Conservation (phyloP, 1,140 invertebrate species). For the Trichonephila clavata region DNA sequence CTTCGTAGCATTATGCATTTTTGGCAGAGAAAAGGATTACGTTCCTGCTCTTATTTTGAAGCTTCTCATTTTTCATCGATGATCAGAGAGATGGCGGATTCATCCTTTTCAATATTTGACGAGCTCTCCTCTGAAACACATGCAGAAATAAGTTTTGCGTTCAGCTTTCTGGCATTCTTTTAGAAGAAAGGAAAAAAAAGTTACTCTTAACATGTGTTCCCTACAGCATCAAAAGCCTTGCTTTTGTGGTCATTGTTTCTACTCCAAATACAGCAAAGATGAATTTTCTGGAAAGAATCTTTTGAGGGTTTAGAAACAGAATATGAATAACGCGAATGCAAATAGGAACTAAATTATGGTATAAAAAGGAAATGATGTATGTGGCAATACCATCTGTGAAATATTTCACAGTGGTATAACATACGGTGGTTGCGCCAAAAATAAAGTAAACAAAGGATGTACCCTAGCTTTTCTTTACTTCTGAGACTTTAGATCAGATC, state of each 20-base stretch:
- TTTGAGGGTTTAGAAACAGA: not conserved
- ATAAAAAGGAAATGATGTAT: too few species aligned
- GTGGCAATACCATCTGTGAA: too few species aligned
- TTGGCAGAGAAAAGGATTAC: conserved; percentile 42
- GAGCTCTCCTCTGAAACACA: conserved; percentile 37
- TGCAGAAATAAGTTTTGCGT: not conserved
- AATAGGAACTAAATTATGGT: not conserved
- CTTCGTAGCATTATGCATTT: conserved; percentile 23
- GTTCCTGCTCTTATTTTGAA: conserved; percentile 35
- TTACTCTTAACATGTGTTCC: not conserved
- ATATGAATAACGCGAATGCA: not conserved
- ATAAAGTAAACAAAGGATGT: too few species aligned
- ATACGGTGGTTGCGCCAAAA: too few species aligned
- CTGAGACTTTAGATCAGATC: too few species aligned
- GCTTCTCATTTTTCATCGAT: conserved; percentile 55
- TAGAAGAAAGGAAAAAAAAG: not conserved
- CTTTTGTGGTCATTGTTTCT: not conserved
- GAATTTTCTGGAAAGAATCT: not conserved
- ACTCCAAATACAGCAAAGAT: not conserved
- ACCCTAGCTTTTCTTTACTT: too few species aligned
- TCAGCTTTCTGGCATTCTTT: not conserved
- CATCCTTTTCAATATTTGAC: conserved; percentile 61
- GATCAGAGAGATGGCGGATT: conserved; percentile 17
- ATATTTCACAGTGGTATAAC: too few species aligned
- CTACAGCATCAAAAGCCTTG: not conserved